These are phyloP conservation scores for Apoda limacodes DNA, from an alignment of 2,888 invertebrate species.

Conservation along the genomic window DNA sequence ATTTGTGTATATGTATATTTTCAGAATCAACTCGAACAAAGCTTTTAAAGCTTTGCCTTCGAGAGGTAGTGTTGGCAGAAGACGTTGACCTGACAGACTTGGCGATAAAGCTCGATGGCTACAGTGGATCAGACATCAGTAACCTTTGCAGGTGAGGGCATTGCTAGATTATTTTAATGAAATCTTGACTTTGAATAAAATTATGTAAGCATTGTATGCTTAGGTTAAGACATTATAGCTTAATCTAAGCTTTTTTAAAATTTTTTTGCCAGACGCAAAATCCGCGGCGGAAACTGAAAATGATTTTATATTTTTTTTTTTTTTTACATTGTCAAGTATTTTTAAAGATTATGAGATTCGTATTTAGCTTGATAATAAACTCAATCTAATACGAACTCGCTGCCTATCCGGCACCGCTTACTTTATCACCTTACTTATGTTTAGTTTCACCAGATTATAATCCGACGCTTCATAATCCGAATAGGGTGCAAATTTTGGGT, in stretches of 20 bases:
- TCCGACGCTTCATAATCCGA: background rate
- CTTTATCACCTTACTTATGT: too few relatives aligned
- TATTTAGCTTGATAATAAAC: background rate
- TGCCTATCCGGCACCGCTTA: too few relatives aligned
- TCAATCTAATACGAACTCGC: too few relatives aligned
- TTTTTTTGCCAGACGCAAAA: too few relatives aligned
- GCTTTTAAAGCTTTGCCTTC: conserved; percentile 77
- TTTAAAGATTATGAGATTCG: background rate
- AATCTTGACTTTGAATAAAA: too few relatives aligned
- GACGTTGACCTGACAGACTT: conserved; percentile 73
- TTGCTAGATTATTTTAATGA: too few relatives aligned
- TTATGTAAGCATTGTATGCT: background rate
- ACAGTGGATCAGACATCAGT: conserved; percentile 90
- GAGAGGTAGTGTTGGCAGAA: conserved; percentile 73
- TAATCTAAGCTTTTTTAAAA: too few relatives aligned
- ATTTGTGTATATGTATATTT: too few relatives aligned
- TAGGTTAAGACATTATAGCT: background rate
- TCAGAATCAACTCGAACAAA: conserved; percentile 75
- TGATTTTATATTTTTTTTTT: background rate
- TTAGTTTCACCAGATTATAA: too few relatives aligned
- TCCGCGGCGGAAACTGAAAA: too few relatives aligned
- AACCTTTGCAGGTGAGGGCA: conserved; percentile 93
- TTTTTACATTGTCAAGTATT: background rate
- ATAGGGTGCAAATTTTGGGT: too few relatives aligned
- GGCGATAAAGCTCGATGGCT: conserved; percentile 78